phyloP scores from a whole-genome alignment of 2,888 invertebrate genomes.

The Furcula furcula region DNA sequence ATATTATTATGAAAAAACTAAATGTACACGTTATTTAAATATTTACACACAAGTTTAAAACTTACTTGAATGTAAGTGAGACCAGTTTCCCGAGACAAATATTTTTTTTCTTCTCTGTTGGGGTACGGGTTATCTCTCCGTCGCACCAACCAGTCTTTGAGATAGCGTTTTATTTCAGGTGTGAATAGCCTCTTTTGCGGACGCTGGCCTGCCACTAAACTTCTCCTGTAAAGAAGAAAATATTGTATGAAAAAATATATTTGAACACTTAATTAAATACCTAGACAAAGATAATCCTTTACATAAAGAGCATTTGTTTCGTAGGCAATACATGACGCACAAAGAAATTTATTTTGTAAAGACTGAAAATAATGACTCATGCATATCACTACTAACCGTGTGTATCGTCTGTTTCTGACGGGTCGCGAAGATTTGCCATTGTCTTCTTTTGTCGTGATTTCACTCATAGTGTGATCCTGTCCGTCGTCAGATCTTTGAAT shows the following conservation, averaged over 20 bases:
- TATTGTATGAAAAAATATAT: constrained; percentile 5
- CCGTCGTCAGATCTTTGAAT: constrained; percentile 51
- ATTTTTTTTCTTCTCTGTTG: constrained; percentile 88
- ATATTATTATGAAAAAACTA: constrained; percentile 24
- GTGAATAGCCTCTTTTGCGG: constrained; percentile 88
- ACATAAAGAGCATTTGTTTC: constrained; percentile 38
- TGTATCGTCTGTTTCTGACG: constrained; percentile 86
- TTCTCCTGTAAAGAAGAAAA: constrained; percentile 65
- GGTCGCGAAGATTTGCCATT: constrained; percentile 82
- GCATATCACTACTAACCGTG: constrained; percentile 79
- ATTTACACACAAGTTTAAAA: constrained; percentile 10
- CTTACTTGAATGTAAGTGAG: constrained; percentile 89
- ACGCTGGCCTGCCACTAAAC: constrained; percentile 82
- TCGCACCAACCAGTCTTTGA: constrained; percentile 89
- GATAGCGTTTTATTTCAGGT: constrained; percentile 88
- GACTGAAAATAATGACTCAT: constrained; percentile 71
- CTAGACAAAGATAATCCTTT: constrained; percentile 8
- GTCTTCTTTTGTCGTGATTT: constrained; percentile 61
- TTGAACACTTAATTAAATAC: constrained; percentile 1
- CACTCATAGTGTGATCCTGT: constrained; percentile 56
- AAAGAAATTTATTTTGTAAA: constrained; percentile 62
- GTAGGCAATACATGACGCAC: constrained; percentile 56
- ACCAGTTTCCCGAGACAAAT: constrained; percentile 87
- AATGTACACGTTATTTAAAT: constrained; percentile 18
- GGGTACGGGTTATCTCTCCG: constrained; percentile 90